Percentiles rank a stretch among this genome's conserved stretches.
These are phyloP conservation scores for Platysteira castanea DNA, from an alignment of 2,113 vertebrate genomes.

Conservation along the genomic window DNA sequence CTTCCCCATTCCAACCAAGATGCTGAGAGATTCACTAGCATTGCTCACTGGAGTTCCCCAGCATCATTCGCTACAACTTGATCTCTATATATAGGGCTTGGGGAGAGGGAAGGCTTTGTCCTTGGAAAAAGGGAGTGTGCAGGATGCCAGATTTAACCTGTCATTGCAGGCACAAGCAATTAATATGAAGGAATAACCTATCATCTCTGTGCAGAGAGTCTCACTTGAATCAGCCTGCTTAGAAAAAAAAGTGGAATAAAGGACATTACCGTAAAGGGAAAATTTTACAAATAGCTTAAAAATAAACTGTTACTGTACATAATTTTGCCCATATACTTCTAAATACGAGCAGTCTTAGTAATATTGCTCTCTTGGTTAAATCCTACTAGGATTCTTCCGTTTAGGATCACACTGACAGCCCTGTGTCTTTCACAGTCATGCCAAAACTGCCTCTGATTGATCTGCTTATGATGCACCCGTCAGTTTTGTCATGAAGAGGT, in stretches of 20 bases:
- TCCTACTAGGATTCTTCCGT: not conserved
- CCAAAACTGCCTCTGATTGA: not conserved
- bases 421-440: not conserved
- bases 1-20: not conserved
- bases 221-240: not conserved
- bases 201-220: not conserved
- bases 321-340: not conserved
- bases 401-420: not conserved
- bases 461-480: not conserved
- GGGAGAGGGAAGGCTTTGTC: conserved; percentile 11
- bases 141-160: not conserved
- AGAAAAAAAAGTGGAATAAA: not conserved
- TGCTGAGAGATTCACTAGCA: conserved; percentile 4
- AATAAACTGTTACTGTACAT: not conserved
- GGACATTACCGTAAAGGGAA: not conserved
- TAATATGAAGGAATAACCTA: not conserved
- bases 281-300: not conserved
- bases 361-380: not conserved
- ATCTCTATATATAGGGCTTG: not conserved
- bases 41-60: conserved; percentile 56
- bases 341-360: not conserved
- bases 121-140: conserved; percentile 9
- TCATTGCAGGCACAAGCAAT: not conserved
- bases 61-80: not conserved
- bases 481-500: not conserved